phyloP scores from a whole-genome alignment of 2,113 vertebrate species.

The Colius striatus region DNA sequence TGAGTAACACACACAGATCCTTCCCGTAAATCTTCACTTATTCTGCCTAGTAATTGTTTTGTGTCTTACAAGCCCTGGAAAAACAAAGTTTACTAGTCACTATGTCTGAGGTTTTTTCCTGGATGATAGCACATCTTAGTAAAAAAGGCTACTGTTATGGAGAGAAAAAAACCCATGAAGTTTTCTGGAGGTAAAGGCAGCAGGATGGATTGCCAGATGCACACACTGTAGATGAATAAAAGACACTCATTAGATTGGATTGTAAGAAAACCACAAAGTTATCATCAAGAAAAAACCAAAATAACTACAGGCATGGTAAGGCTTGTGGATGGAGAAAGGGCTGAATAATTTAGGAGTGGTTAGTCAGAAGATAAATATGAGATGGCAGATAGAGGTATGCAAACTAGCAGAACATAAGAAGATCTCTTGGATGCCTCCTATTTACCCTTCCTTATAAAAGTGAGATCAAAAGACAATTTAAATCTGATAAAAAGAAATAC shows the following conservation, averaged over 20 bases:
- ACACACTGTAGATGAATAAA: not conserved
- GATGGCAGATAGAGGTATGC: conserved; percentile 18
- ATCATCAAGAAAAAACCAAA: not conserved
- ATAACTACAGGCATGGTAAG: conserved; percentile 5
- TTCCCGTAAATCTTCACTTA: not conserved
- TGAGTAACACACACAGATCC: not conserved
- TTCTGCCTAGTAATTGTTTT: not conserved
- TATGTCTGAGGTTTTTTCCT: not conserved
- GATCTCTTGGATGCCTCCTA: conserved; percentile 21
- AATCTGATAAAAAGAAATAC: conserved; percentile 2
- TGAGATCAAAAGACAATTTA: conserved; percentile 41
- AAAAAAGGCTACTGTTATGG: not conserved
- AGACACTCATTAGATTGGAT: not conserved
- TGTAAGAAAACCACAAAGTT: not conserved
- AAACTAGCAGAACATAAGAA: conserved; percentile 11
- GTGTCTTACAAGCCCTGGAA: not conserved
- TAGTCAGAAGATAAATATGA: conserved; percentile 44
- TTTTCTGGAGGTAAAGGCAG: not conserved
- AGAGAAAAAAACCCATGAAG: not conserved
- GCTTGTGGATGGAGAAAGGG: not conserved
- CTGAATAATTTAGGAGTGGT: conserved; percentile 15
- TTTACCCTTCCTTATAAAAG: conserved; percentile 9
- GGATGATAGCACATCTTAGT: not conserved
- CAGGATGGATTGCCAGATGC: not conserved
- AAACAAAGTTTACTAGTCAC: not conserved